Evolutionary conservation across 2,888 invertebrate species (phyloP), one percentile per base, ranked within the genome.

Genomic region (Rhamphomyia laevipes): DNA sequence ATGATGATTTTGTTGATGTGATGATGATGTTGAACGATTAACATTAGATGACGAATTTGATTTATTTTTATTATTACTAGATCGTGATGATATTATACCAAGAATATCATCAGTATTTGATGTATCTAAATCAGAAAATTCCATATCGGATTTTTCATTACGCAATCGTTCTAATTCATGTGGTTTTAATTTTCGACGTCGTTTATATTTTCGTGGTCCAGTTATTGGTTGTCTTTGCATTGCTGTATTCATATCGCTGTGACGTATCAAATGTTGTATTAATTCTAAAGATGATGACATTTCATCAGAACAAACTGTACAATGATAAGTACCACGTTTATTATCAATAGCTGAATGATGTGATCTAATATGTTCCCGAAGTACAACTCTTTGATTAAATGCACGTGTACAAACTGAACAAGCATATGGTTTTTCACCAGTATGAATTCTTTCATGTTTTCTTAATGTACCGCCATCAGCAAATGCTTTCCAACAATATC

Each of bases 401-500:
- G 89, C 89, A 51, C 88, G 79, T 16, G 87, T 86, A 59, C 89
- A 89, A 42, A 89, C 87, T 0, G 88, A 86, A 63, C 89, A 89
- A 10, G 85, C 88, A 62, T 89, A 89, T 0, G 89, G 89, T 63
- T 89, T 89, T 62, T 87, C 86, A 21, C 84, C 86, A 0, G 89
- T 89, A 59, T 89, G 89, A 59, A 89, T 89, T 11, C 89, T 74
- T 62, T 89, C 89, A 63, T 89, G 89, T 63, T 89, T 89, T 31
- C 89, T 72, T 42, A 89, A 66, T 2, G 89, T 89, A 21, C 89
- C 89, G 37, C 89, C 89, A 65, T 89, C 89, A 0, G 89, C 89
- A 64, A 89, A 89, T 0, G 88, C 88, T 64, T 89, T 89, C 87
- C 87, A 87, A 63, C 89, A 89, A 68, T 83, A 89, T 11, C 85